phyloP scores from a whole-genome alignment of 1,140 invertebrate genomes.

The Leptonema lineaticorne region DNA sequence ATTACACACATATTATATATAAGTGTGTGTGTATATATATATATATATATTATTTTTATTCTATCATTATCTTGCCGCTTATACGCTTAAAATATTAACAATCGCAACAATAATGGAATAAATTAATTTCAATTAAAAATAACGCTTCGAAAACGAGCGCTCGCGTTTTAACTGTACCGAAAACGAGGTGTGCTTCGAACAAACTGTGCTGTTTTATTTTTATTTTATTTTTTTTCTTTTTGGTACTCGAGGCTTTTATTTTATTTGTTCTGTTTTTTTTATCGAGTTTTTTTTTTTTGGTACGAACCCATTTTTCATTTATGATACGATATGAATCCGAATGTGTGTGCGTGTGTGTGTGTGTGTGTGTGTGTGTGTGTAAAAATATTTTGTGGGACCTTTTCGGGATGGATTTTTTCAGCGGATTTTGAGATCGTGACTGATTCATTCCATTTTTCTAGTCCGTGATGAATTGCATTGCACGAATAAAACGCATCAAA shows the following conservation, averaged over 20 bases:
- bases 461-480: conserved; percentile 5
- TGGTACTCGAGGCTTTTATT: too few species aligned
- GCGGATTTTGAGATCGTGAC: conserved; percentile 30
- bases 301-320: conserved; percentile 28
- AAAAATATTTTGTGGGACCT: conserved; percentile 26
- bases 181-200: conserved; percentile 5
- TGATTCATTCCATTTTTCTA: conserved; percentile 35
- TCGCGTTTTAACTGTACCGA: conserved; percentile 15
- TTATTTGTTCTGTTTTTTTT: too few species aligned
- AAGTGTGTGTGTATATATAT: too few species aligned
- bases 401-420: conserved; percentile 20
- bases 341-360: too few species aligned
- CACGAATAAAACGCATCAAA: neutral
- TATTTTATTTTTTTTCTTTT: too few species aligned
- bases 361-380: too few species aligned
- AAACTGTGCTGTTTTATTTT: conserved; percentile 23
- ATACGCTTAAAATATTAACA: too few species aligned
- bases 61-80: too few species aligned
- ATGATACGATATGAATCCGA: too few species aligned
- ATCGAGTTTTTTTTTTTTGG: conserved; percentile 14
- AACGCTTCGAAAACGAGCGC: too few species aligned
- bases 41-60: too few species aligned
- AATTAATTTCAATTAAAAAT: neutral
- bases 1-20: too few species aligned
- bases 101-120: neutral